Conservation (phyloP, 2,888 invertebrate species). For the Agrotis ipsilon region DNA sequence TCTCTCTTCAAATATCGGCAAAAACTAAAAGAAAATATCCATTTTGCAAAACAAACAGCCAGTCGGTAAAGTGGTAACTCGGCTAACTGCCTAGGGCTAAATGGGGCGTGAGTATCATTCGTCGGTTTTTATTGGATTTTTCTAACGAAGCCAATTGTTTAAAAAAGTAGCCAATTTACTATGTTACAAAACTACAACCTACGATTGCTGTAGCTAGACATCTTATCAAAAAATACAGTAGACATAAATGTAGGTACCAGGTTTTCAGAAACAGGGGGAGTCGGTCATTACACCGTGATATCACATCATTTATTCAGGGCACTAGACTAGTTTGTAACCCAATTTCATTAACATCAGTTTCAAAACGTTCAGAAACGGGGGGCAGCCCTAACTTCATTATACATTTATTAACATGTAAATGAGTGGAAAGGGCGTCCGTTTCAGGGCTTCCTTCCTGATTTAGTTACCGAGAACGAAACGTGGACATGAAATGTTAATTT, state of each 20-base stretch:
- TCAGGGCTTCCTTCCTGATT: slow-evolving; percentile 21
- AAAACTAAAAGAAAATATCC: neutral
- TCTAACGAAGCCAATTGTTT: neutral
- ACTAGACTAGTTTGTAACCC: slow-evolving; percentile 25
- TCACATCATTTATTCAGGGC: slow-evolving; percentile 36
- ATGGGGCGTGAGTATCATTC: no score
- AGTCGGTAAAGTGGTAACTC: neutral
- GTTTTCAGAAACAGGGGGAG: neutral
- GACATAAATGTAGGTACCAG: neutral
- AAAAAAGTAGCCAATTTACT: neutral
- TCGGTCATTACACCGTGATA: neutral
- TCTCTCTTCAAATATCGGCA: neutral
- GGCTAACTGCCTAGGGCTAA: neutral
- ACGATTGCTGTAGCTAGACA: neutral
- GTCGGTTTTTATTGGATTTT: neutral
- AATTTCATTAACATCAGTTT: slow-evolving; percentile 24
- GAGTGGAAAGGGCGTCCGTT: slow-evolving; percentile 18
- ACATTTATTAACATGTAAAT: slow-evolving; percentile 43
- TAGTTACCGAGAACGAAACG: neutral
- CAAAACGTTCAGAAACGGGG: slow-evolving; percentile 12
- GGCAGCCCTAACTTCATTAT: slow-evolving; percentile 28
- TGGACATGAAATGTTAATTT: neutral
- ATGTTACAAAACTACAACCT: no score
- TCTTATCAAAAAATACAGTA: neutral
- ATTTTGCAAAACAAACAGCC: neutral